Evolutionary conservation across 2,888 invertebrate genomes (phyloP), one percentile per base, ranked within the genome.

Genomic region (Linnaemya vulpina): DNA sequence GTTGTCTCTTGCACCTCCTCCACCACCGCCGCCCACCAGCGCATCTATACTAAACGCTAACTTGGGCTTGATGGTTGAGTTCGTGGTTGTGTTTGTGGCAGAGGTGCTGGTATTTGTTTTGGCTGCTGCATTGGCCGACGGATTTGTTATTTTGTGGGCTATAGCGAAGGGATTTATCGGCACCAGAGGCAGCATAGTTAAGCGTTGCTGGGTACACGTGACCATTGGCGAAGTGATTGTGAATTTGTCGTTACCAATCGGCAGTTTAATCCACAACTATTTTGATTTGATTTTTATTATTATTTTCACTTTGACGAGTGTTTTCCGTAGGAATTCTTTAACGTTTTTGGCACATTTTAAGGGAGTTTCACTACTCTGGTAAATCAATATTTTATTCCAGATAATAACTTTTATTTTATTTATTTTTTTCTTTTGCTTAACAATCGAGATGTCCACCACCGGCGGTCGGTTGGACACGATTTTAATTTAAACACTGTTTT

Each of bases 21-120:
- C 83, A 17, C 49, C 84, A n/a, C 82, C 84, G n/a, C 82, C 68
- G 10, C 81, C 84, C 67, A 75, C 86, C 40, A 79, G 38, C 95
- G 97, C 97, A 94, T 98, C 98, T 93, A 98, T 98, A 91, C 97
- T 97, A 92, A 98, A 98, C 90, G 97, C 98, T 92, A 98, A 96
- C 93, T 97, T 98, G 88, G 98, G 97, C 93, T 97, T 97, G 89
- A 96, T 96, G 20, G 81, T 86, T 77, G 80, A 73, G 79, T 63
- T 49, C 40, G 73, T 40, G 46, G 77, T 80, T 10, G 73, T 74
- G 11, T 71, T 78, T 10, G 86, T 75, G 3, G 83, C 74, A 1
- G 77, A 81, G 53, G 81, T 87, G 8, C 67, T 83, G 22, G 85
- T 86, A 60, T 86, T 75, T 4, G 86, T 87, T 68, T 88, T 87